Base-by-base conservation (phyloP, 2,113 vertebrate species). In the Mus musculus region DNA sequence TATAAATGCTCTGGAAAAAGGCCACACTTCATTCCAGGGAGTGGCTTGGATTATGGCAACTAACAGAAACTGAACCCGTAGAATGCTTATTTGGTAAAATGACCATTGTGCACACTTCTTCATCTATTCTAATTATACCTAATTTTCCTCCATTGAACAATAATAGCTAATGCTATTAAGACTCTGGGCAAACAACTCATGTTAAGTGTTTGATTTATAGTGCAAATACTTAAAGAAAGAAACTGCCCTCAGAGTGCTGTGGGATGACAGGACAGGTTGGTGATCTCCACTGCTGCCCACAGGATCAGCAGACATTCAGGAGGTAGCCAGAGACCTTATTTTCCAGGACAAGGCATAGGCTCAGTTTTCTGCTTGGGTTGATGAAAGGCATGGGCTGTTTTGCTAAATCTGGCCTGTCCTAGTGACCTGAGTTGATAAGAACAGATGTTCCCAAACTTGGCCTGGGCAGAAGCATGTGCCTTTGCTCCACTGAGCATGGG, bases 141-240 rank as follows among this genome's bases (percentile, higher is more conserved):
- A 54, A 81, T 71, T 76, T 88, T 89, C 77, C 69, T 96, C 33
- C 86, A 69, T 88, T 87, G 26, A 90, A 42, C n/a, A 93, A 65
- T 56, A 84, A 63, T 11, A 77, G 54, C 36, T 87, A 46, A 36
- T 87, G 67, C 42, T 75, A 71, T 46, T 36, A 88, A 85, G 78
- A 75, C 7, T 75, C 52, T 72, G 42, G 63, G 46, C 46, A 89
- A 56, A 75, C 17, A 22, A 28, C 75, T 93, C 42, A 14, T 69
- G 39, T n/a, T 94, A 78, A 81, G 49, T 88, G 72, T 89, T 90
- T 96, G 72, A 54, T 42, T 59, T 90, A 36, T 81, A 56, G 56
- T 52, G 39, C 30, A 72, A 88, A 81, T 61, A 63, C 49, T 81
- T 86, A 67, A 72, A 5, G 1, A 77, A 65, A 63, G 36, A 92